These are phyloP conservation scores for Metopia argyrocephala DNA, from an alignment of 2,888 invertebrate species.

Conservation along the genomic window DNA sequence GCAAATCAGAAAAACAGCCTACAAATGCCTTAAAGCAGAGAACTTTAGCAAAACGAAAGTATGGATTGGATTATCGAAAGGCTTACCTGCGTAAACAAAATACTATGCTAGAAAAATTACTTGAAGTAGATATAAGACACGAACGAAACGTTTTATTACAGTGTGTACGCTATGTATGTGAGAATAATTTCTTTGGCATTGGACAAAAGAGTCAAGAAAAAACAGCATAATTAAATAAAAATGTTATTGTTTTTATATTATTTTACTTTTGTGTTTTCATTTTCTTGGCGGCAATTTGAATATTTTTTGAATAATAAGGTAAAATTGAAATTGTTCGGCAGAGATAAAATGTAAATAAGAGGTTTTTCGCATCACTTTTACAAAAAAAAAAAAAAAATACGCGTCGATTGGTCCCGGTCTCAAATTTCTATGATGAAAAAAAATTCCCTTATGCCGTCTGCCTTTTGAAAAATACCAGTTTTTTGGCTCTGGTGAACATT, in stretches of 20 bases:
- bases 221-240: neutral
- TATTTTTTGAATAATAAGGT: neutral
- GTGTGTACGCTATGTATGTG: constrained; percentile 88
- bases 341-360: too few relatives aligned
- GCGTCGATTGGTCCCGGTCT: too few relatives aligned
- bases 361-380: too few relatives aligned
- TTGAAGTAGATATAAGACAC: constrained; percentile 88
- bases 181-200: constrained; percentile 85
- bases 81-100: constrained; percentile 71
- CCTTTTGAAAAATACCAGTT: too few relatives aligned
- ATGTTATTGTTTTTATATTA: neutral
- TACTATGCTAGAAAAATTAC: constrained; percentile 85
- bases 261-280: neutral
- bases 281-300: neutral
- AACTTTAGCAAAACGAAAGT: constrained; percentile 31
- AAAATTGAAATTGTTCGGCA: too few relatives aligned
- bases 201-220: constrained; percentile 56
- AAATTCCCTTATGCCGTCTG: too few relatives aligned
- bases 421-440: too few relatives aligned
- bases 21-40: neutral
- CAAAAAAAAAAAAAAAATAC: too few relatives aligned
- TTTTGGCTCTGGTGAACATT: too few relatives aligned
- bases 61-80: constrained; percentile 73
- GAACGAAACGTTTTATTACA: constrained; percentile 93
- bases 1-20: neutral